Evolutionary conservation across 2,888 invertebrate genomes (phyloP).

Genomic region (Phyllotreta striolata): DNA sequence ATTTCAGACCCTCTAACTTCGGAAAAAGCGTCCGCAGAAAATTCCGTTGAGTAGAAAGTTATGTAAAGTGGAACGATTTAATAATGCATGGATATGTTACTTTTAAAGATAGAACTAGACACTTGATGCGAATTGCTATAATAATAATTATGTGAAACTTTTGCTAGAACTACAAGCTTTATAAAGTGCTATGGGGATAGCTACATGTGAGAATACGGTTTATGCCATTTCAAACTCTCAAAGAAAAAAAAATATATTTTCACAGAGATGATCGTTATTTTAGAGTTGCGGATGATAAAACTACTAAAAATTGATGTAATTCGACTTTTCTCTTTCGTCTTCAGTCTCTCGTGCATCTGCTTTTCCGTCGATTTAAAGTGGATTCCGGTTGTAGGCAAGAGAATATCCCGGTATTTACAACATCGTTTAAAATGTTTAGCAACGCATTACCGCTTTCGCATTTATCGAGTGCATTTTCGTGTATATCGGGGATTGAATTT

Average conservation of each 20-base stretch:
- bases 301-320: slow-evolving; percentile 1
- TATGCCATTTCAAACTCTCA: too few relatives aligned
- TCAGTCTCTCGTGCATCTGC: not conserved
- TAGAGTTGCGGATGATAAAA: too few relatives aligned
- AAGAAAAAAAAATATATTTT: too few relatives aligned
- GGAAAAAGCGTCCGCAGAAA: slow-evolving; percentile 5
- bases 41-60: slow-evolving; percentile 12
- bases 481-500: too few relatives aligned
- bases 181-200: too few relatives aligned
- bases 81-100: not conserved
- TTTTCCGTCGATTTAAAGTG: slow-evolving; percentile 1
- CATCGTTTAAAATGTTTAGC: too few relatives aligned
- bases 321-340: not conserved
- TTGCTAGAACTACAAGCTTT: too few relatives aligned
- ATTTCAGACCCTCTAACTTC: not conserved
- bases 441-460: too few relatives aligned
- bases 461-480: too few relatives aligned
- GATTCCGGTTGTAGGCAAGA: not conserved
- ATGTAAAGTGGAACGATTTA: slow-evolving; percentile 11
- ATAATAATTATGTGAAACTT: not conserved
- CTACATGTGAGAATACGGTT: too few relatives aligned
- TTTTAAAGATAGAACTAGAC: not conserved
- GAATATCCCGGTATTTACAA: not conserved
- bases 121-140: not conserved
- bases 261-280: too few relatives aligned